Percentiles rank a stretch among this genome's conserved stretches.
These are phyloP conservation scores for Limnephilus lunatus DNA, from an alignment of 2,888 invertebrate genomes.

Conservation along the genomic window DNA sequence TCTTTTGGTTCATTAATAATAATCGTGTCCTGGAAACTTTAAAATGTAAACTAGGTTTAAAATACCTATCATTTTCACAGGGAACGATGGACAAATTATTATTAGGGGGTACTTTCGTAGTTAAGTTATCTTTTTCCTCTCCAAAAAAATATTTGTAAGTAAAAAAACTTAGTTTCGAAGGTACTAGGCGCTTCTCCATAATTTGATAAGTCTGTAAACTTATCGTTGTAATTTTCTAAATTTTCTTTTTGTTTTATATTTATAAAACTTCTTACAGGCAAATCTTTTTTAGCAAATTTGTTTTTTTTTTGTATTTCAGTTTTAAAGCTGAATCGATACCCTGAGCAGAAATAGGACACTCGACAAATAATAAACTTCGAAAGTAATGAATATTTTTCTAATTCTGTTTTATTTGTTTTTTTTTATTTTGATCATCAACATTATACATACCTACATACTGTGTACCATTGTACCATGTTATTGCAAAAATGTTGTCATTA, in stretches of 20 bases:
- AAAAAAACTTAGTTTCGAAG: neutral
- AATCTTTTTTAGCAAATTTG: neutral
- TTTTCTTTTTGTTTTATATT: neutral
- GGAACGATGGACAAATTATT: neutral
- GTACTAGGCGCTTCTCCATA: neutral
- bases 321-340: too few relatives aligned
- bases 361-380: neutral
- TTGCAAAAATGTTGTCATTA: too few relatives aligned
- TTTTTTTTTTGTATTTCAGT: neutral
- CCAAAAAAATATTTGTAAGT: neutral
- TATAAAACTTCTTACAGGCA: neutral
- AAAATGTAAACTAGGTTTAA: neutral
- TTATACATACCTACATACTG: too few relatives aligned
- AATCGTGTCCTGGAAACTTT: neutral
- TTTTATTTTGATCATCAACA: too few relatives aligned
- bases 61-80: neutral
- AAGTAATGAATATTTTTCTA: neutral
- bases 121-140: neutral
- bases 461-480: too few relatives aligned
- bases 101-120: neutral
- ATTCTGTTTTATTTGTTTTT: too few relatives aligned
- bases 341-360: neutral
- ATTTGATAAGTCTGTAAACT: neutral
- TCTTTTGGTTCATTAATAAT: neutral
- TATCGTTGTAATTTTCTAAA: neutral